A percentile compares a stretch with the other conserved stretches of the same genome.
Conservation (phyloP, 2,888 invertebrate species). For the Oscheius sp. region DNA sequence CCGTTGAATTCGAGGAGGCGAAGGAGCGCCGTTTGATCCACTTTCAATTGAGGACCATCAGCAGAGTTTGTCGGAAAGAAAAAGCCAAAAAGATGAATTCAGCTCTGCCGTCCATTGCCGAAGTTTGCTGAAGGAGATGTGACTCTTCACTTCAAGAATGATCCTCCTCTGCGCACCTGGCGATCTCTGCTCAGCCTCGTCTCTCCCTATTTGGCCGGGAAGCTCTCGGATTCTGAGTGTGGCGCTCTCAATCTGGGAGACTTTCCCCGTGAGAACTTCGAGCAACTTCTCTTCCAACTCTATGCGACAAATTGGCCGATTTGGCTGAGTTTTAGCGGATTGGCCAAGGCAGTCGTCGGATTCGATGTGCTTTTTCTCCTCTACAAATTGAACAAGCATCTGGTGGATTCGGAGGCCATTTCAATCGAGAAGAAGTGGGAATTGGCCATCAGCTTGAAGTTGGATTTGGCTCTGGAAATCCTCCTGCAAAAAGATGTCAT, state of each 20-base stretch:
- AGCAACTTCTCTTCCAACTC: constrained; percentile 42
- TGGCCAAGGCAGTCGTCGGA: constrained; percentile 45
- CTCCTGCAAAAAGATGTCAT: constrained; percentile 36
- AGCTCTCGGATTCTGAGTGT: background rate
- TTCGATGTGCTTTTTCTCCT: constrained; percentile 41
- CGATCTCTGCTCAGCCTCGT: constrained; percentile 40
- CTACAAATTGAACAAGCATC: constrained; percentile 39
- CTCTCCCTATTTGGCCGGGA: constrained; percentile 49
- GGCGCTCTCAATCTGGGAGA: constrained; percentile 31
- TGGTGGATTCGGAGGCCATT: no score
- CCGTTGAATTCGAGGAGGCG: constrained; percentile 36
- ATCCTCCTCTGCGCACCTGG: constrained; percentile 39
- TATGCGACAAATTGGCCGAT: constrained; percentile 58
- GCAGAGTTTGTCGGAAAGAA: constrained; percentile 28
- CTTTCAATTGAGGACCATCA: constrained; percentile 44
- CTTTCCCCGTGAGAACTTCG: constrained; percentile 39
- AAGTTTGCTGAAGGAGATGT: constrained; percentile 48
- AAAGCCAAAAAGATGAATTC: no score
- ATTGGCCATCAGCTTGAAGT: constrained; percentile 31
- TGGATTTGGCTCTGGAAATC: constrained; percentile 35
- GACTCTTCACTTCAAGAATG: constrained; percentile 46
- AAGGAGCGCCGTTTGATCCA: constrained; percentile 32
- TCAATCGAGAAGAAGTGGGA: constrained; percentile 35
- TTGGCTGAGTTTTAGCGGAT: constrained; percentile 47
- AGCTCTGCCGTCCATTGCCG: constrained; percentile 47